phyloP scores from a whole-genome alignment of 2,113 vertebrate genomes.

The Tautogolabrus adspersus region DNA sequence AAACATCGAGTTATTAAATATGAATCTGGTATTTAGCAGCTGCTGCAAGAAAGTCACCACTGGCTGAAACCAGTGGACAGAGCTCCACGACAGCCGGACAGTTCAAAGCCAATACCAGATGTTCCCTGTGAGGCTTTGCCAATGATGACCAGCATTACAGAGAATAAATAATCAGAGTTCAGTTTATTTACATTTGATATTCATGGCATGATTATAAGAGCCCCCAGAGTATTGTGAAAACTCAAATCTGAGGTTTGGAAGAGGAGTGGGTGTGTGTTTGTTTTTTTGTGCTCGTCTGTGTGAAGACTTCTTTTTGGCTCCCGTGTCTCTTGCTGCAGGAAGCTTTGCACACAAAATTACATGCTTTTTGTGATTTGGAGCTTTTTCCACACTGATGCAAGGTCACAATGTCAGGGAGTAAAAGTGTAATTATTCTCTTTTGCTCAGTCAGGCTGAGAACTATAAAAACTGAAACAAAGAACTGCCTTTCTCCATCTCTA shows the following conservation, averaged over 20 bases:
- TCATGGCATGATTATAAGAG: background rate
- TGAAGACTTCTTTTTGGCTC: background rate
- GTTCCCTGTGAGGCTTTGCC: conserved; percentile 13
- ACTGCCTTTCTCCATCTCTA: background rate
- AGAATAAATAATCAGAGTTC: conserved; percentile 18
- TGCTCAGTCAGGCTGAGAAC: background rate
- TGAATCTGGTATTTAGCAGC: background rate
- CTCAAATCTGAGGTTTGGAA: background rate
- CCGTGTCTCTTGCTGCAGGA: background rate
- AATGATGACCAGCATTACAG: conserved; percentile 10
- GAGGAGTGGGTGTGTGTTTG: background rate
- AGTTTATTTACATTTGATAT: conserved; percentile 25
- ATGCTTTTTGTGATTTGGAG: background rate
- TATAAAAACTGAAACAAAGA: background rate
- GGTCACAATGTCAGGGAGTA: background rate
- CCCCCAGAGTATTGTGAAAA: no score
- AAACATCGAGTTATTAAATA: background rate
- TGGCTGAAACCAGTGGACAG: background rate
- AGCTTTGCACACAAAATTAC: background rate
- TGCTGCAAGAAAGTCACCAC: conserved; percentile 11
- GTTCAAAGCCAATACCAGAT: conserved; percentile 15
- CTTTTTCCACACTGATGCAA: background rate
- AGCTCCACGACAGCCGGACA: background rate
- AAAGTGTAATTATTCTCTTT: background rate
- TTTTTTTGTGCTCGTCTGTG: background rate